phyloP scores from a whole-genome alignment of 1,140 invertebrate species.

The Ostrea edulis region DNA sequence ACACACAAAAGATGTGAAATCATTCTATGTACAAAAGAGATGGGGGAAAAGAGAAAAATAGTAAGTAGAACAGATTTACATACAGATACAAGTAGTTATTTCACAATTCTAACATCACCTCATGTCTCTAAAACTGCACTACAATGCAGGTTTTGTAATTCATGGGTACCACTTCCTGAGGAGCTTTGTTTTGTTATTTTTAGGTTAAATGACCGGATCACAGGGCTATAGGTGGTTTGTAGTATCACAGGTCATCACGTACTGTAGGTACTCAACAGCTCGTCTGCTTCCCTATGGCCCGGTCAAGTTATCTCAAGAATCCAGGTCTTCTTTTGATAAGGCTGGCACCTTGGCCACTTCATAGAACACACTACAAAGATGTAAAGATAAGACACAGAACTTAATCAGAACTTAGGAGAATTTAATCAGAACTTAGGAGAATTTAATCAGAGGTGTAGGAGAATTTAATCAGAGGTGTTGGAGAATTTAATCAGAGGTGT shows the following conservation, averaged over 20 bases:
- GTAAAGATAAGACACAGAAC: conserved; percentile 15
- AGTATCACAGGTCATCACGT: not conserved
- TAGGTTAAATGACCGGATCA: not conserved
- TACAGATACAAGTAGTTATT: not conserved
- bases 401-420: no score
- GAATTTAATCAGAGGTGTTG: no score
- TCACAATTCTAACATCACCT: not conserved
- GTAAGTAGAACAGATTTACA: not conserved
- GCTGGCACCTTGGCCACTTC: conserved; percentile 81
- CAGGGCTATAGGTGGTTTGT: not conserved
- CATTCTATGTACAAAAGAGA: not conserved
- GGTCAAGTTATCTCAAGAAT: not conserved
- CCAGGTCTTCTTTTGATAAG: conserved; percentile 61
- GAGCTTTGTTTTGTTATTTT: no score
- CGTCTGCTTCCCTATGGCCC: not conserved
- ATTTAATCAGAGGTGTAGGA: no score
- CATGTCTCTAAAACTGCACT: not conserved
- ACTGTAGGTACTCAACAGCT: not conserved
- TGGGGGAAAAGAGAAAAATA: not conserved
- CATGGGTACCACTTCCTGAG: not conserved
- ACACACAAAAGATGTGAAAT: not conserved
- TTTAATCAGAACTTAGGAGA: no score
- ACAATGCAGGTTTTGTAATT: not conserved
- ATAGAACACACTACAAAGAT: conserved; percentile 88
- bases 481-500: no score